Evolutionary conservation across 64 coral and sea anemone genomes (phyloP), one percentile per base, ranked within the genome.

Genomic region (Stichodactyla helianthus): DNA sequence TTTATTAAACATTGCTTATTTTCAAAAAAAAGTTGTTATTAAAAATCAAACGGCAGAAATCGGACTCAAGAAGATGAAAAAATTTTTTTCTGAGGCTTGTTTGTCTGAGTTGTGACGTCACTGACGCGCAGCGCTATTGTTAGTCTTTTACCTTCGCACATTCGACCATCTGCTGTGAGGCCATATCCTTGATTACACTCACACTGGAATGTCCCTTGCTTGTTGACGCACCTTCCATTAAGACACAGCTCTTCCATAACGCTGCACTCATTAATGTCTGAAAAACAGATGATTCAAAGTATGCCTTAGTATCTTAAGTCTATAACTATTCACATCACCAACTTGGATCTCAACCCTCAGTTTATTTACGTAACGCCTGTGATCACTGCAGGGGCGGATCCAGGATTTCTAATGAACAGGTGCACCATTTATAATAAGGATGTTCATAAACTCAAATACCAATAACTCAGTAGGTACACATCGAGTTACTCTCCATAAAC

Each of bases 211-310:
- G 89, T 89, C 54, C 94, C 94, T n/a, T 92, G 91, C 67, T 53
- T 78, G 88, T 96, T 96, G 1, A 96, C 82, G 23, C 94, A 96
- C 26, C 80, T 59, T 18, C 94, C 94, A 86, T 96, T 93, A 14
- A 71, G 85, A 58, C 91, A 96, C 57, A 96, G 61, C 52, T 83
- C 94, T 56, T 93, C 84, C 15, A 82, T 68, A 5, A 93, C 82
- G 19, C 84, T 92, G 82, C 94, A 96, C 53, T 96, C 94, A 54
- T 96, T 96, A 15, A 96, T 93, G 62, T 96, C 94, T 90, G 71
- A 64, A 28, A 79, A 60, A 64, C 13, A 50, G 8, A 68, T 0
- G 6, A 10, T 27, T 74, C n/a, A 74, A 10, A 74, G 4, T 31
- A n/a, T 13, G n/a, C 55, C 55, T 58, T 58, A 15, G 18, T 65